Base-by-base conservation (phyloP, 2,888 invertebrate genomes). In the Caenorhabditis drosophilae region DNA sequence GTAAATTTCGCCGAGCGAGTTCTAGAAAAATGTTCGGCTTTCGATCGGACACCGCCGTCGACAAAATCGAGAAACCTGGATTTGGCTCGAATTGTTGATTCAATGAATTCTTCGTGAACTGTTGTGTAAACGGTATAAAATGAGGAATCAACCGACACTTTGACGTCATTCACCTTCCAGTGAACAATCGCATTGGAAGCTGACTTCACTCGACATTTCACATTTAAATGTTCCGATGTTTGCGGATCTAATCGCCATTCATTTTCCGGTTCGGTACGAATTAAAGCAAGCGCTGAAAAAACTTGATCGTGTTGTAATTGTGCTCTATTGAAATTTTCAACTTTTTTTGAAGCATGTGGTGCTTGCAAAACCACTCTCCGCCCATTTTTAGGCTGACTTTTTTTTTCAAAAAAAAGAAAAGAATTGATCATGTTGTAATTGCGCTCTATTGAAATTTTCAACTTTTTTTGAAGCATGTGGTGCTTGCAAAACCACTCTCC, bases 1-100 rank as follows among this genome's bases (percentile, higher is more conserved):
- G 70, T 67, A 23, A 73, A 64, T n/a, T 44, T 53, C 18, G 68
- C 75, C 0, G 73, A 73, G 27, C 75, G 55, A 9, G 73, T 73
- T 35, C 75, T 66, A n/a, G 18, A 64, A 47, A 27, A 49, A 7
- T 11, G 18, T 16, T 16, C 25, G 18, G 6, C 6, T 40, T 40
- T 40, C n/a, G 6, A n/a, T 4, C n/a, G n/a, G n/a, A n/a, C n/a
- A n/a, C n/a, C n/a, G n/a, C n/a, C 45, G 22, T 9, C 34, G 20
- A 40, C 40, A 40, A 7, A 20, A 23, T 16, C 45, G n/a, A 23
- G 12, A 31, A 22, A 66, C 61, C 61, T 52, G 4, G 73, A 67
- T 34, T 70, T 73, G 4, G 68, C 66, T 1, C 58, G 35, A 15
- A 73, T 73, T 3, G 54, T 63, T 6, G 70, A 70, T 16, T 58